Evolutionary conservation across 2,113 vertebrate species (phyloP).

Genomic region (Xyliphius kryptos): DNA sequence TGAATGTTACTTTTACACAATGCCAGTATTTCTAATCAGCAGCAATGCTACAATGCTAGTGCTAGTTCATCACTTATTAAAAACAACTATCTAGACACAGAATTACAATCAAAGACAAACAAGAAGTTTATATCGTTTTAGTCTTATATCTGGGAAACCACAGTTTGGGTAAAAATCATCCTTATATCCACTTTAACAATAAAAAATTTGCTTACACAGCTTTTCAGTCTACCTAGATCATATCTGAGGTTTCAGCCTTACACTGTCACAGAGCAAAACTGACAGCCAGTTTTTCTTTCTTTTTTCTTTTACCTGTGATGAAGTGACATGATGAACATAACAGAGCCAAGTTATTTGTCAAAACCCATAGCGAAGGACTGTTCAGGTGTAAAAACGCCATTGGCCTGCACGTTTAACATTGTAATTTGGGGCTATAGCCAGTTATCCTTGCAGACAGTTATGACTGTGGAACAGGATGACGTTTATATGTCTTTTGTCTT

Average conservation of each 20-base stretch:
- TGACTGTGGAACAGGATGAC: too few species aligned
- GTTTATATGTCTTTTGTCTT: slow-evolving; percentile 41
- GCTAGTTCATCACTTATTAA: slow-evolving; percentile 25
- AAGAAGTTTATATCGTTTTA: slow-evolving; percentile 16
- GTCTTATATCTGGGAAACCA: slow-evolving; percentile 22
- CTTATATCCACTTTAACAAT: slow-evolving; percentile 21
- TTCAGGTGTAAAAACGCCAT: slow-evolving; percentile 19
- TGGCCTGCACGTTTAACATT: slow-evolving; percentile 53
- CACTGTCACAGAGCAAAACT: slow-evolving; percentile 30
- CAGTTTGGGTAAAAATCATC: slow-evolving; percentile 23
- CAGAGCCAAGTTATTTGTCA: slow-evolving; percentile 21
- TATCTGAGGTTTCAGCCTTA: slow-evolving; percentile 20
- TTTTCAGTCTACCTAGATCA: slow-evolving; percentile 23
- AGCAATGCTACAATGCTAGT: slow-evolving; percentile 10
- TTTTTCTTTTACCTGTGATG: too few species aligned
- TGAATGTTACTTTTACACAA: slow-evolving; percentile 5
- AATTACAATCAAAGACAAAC: slow-evolving; percentile 23
- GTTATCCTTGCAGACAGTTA: slow-evolving; percentile 36
- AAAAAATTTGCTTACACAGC: slow-evolving; percentile 22
- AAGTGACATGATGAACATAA: slow-evolving; percentile 15
- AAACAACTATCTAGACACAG: slow-evolving; percentile 3
- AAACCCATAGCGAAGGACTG: slow-evolving; percentile 16
- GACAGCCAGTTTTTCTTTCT: slow-evolving; percentile 26
- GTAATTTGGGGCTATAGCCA: slow-evolving; percentile 60
- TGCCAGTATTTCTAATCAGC: slow-evolving; percentile 1